phyloP scores from a whole-genome alignment of 2,113 vertebrate genomes.

The Pongo abelii region DNA sequence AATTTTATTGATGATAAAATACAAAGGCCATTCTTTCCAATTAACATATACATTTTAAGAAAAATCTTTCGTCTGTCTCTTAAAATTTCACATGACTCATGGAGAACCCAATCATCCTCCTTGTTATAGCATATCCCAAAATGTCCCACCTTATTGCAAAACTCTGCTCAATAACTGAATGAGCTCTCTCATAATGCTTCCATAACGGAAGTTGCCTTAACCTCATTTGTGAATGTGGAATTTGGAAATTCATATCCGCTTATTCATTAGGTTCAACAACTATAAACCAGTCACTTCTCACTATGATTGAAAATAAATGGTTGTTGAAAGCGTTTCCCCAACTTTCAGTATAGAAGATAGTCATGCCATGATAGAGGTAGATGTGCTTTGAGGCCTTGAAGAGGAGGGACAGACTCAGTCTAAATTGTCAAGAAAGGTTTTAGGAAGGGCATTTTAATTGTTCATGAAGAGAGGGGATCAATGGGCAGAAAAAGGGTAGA shows the following conservation, averaged over 20 bases:
- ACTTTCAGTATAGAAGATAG: neutral
- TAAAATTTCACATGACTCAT: neutral
- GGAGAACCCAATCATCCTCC: neutral
- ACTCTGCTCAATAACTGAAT: neutral
- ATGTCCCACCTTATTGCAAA: neutral
- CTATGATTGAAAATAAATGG: neutral
- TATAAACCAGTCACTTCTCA: neutral
- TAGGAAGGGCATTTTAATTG: neutral
- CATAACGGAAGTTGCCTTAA: neutral
- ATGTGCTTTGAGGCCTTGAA: neutral
- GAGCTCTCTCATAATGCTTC: neutral
- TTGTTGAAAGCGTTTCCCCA: neutral
- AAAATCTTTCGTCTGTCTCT: neutral
- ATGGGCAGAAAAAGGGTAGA: neutral
- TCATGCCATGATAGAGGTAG: neutral
- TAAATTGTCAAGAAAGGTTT: neutral
- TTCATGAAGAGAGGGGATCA: neutral
- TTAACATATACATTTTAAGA: neutral
- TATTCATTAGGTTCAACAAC: neutral
- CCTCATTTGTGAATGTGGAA: neutral
- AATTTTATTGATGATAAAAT: neutral
- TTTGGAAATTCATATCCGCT: neutral
- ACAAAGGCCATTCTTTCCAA: neutral
- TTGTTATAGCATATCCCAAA: neutral
- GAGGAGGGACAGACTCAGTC: neutral